phyloP scores from a whole-genome alignment of 2,113 vertebrate species.

The Psittacus erithacus region DNA sequence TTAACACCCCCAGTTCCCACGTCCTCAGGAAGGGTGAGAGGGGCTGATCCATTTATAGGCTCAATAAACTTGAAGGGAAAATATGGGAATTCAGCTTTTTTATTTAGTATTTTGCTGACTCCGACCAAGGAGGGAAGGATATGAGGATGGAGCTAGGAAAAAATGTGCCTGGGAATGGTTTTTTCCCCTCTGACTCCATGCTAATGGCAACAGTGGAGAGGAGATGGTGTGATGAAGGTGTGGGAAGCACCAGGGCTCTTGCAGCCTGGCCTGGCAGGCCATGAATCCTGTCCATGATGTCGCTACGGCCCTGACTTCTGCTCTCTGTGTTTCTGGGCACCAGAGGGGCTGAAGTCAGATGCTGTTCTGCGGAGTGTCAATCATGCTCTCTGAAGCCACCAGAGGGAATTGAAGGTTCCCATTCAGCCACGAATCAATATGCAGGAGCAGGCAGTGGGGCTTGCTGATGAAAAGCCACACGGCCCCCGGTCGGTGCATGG shows the following conservation, averaged over 20 bases:
- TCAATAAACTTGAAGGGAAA: not conserved
- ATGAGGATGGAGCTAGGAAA: not conserved
- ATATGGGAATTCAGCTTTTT: not conserved
- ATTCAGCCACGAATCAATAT: not conserved
- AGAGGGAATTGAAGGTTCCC: not conserved
- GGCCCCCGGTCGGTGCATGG: not conserved
- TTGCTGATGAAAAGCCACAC: not conserved
- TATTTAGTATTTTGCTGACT: not conserved
- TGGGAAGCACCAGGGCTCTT: not conserved
- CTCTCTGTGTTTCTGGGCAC: not conserved
- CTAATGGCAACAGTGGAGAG: not conserved
- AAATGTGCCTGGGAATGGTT: not conserved
- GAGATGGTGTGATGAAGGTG: not conserved
- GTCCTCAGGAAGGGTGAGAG: not conserved
- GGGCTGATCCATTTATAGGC: not conserved
- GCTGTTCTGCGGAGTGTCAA: not conserved
- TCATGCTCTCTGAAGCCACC: not conserved
- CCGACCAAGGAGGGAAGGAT: not conserved
- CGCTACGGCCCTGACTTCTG: not conserved
- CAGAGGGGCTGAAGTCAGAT: not conserved
- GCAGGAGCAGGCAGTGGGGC: not conserved
- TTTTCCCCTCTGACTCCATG: not conserved
- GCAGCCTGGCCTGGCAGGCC: not conserved
- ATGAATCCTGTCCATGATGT: not conserved
- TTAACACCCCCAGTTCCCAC: not conserved